phyloP scores from a whole-genome alignment of 1,140 invertebrate species.

The Hycleus phaleratus region DNA sequence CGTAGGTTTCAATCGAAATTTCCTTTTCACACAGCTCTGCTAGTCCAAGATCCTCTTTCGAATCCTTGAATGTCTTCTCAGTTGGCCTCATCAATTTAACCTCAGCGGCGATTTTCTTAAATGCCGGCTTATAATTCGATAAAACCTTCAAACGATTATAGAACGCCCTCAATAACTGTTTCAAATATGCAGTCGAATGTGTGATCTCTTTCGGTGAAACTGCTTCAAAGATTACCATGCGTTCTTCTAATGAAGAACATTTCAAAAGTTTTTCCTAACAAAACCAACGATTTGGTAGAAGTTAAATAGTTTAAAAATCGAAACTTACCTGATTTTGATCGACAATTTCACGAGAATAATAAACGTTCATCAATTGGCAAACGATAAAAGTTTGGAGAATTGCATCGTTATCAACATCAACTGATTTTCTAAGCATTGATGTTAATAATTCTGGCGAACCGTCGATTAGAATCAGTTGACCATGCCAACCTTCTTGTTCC shows the following conservation, averaged over 20 bases:
- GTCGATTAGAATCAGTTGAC: slow-evolving; percentile 50
- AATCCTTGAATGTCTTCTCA: not conserved
- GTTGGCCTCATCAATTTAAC: not conserved
- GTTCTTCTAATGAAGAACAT: not conserved
- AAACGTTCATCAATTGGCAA: slow-evolving; percentile 44
- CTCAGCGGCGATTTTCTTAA: not conserved
- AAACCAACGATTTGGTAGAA: too few relatives aligned
- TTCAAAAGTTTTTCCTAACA: slow-evolving; percentile 30
- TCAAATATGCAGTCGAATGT: not conserved
- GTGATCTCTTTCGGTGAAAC: not conserved
- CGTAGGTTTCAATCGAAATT: not conserved
- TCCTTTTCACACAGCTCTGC: not conserved
- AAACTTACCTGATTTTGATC: too few relatives aligned
- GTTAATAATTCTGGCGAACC: slow-evolving; percentile 46
- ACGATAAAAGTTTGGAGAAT: slow-evolving; percentile 49
- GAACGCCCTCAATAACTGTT: not conserved
- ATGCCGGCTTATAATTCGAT: not conserved
- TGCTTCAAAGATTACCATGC: not conserved
- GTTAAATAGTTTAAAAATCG: too few relatives aligned
- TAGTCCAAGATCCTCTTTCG: not conserved
- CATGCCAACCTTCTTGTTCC: slow-evolving; percentile 49
- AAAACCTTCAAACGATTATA: not conserved
- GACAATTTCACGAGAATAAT: too few relatives aligned
- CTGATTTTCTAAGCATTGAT: slow-evolving; percentile 26
- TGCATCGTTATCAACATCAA: slow-evolving; percentile 40